A percentile compares a stretch with the other conserved stretches of the same genome.
phyloP scores from a whole-genome alignment of 2,888 invertebrate species.

The Pheosia tremula region DNA sequence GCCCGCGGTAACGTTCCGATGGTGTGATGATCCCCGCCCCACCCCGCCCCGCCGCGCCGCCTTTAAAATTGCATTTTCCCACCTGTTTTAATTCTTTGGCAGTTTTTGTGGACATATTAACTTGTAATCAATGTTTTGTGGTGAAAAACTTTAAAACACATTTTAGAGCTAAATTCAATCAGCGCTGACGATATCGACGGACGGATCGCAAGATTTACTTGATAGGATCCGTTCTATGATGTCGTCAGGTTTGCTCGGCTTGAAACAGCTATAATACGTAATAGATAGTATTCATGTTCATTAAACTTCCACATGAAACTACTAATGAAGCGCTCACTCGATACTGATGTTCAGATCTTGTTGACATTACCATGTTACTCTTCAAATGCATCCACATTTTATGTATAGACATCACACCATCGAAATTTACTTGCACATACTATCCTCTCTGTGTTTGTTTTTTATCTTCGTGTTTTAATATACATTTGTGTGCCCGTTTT shows the following conservation, averaged over 20 bases:
- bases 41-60: conserved; percentile 25
- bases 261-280: conserved; percentile 46
- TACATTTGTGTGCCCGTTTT: conserved; percentile 28
- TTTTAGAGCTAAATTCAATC: conserved; percentile 48
- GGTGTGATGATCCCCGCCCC: conserved; percentile 69
- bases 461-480: conserved; percentile 46
- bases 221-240: conserved; percentile 39
- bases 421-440: conserved; percentile 77
- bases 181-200: conserved; percentile 46
- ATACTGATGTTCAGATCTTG: conserved; percentile 22
- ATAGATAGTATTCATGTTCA: conserved; percentile 35
- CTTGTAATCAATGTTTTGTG: not conserved
- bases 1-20: conserved; percentile 82
- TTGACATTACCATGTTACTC: conserved; percentile 37
- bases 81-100: not conserved
- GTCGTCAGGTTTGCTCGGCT: conserved; percentile 48
- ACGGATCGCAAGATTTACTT: conserved; percentile 38
- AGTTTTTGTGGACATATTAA: not conserved
- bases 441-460: conserved; percentile 45
- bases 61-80: conserved; percentile 37
- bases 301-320: conserved; percentile 28
- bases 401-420: conserved; percentile 79
- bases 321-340: conserved; percentile 33
- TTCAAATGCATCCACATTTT: conserved; percentile 53
- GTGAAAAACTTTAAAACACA: not conserved